Evolutionary conservation across 2,113 vertebrate genomes (phyloP).

Genomic region (Dascyllus trimaculatus): DNA sequence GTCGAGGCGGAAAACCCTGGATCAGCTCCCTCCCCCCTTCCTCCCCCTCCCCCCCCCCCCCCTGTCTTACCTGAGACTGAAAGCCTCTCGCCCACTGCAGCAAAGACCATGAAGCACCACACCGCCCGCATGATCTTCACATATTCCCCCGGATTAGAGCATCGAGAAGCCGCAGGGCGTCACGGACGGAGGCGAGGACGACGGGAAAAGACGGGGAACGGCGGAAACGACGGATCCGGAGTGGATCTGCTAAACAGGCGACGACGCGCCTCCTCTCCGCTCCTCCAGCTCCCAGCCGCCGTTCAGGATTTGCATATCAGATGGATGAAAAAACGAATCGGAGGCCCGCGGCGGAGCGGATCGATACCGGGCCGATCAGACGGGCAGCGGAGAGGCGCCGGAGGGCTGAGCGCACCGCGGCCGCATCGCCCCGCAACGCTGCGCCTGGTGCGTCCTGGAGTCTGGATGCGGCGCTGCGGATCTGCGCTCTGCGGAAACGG

Average conservation of each 20-base stretch:
- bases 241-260: constrained; percentile 69
- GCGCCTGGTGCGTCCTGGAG: constrained; percentile 52
- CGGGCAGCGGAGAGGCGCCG: constrained; percentile 30
- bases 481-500: constrained; percentile 77
- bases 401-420: constrained; percentile 58
- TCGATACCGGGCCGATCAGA: constrained; percentile 59
- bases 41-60: constrained; percentile 52
- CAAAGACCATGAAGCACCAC: constrained; percentile 86
- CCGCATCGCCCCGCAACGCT: constrained; percentile 52
- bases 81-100: constrained; percentile 85
- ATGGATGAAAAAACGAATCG: constrained; percentile 46
- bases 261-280: constrained; percentile 70
- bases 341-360: constrained; percentile 23
- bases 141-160: constrained; percentile 82
- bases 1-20: constrained; percentile 51
- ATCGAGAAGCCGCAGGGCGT: constrained; percentile 70
- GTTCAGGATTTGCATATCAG: constrained; percentile 54
- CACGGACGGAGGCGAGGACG: constrained; percentile 44
- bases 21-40: constrained; percentile 45
- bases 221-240: constrained; percentile 47
- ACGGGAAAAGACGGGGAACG: constrained; percentile 1
- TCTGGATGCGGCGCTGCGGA: constrained; percentile 48
- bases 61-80: constrained; percentile 85
- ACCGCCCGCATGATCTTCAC: constrained; percentile 87
- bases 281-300: constrained; percentile 40